Evolutionary conservation across 1,140 invertebrate species (phyloP).

Genomic region (Drosophila takahashii): DNA sequence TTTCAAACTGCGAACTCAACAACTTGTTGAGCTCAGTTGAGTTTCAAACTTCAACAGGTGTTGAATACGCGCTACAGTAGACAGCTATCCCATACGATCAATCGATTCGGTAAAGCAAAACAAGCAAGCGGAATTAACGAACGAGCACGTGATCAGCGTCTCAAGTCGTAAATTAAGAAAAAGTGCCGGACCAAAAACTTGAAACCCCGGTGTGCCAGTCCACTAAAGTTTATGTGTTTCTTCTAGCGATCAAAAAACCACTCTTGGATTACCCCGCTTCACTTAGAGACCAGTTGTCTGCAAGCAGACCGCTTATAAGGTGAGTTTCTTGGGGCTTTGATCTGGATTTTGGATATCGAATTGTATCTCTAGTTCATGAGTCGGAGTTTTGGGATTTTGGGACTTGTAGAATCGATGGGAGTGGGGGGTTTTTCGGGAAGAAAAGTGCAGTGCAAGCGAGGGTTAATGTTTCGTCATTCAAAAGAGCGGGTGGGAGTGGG

Average conservation of each 20-base stretch:
- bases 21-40: slow-evolving; percentile 46
- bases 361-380: slow-evolving; percentile 8
- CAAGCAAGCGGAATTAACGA: slow-evolving; percentile 37
- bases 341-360: slow-evolving; percentile 10
- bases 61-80: slow-evolving; percentile 55
- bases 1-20: neutral
- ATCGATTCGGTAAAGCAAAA: slow-evolving; percentile 58
- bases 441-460: slow-evolving; percentile 58
- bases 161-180: slow-evolving; percentile 8
- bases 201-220: slow-evolving; percentile 37
- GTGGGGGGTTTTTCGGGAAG: neutral
- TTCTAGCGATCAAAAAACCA: slow-evolving; percentile 60
- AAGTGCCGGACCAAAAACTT: slow-evolving; percentile 33
- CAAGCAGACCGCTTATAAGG: slow-evolving; percentile 44
- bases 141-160: slow-evolving; percentile 34
- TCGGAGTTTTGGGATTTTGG: slow-evolving; percentile 32
- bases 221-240: slow-evolving; percentile 69
- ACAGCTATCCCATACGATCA: slow-evolving; percentile 37
- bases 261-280: slow-evolving; percentile 64
- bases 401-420: neutral
- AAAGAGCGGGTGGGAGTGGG: slow-evolving; percentile 43
- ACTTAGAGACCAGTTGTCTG: slow-evolving; percentile 44
- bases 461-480: slow-evolving; percentile 67
- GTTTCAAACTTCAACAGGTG: slow-evolving; percentile 76
- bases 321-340: slow-evolving; percentile 34